phyloP scores from a whole-genome alignment of 2,797 vertebrate genomes.

The Melopsittacus undulatus region DNA sequence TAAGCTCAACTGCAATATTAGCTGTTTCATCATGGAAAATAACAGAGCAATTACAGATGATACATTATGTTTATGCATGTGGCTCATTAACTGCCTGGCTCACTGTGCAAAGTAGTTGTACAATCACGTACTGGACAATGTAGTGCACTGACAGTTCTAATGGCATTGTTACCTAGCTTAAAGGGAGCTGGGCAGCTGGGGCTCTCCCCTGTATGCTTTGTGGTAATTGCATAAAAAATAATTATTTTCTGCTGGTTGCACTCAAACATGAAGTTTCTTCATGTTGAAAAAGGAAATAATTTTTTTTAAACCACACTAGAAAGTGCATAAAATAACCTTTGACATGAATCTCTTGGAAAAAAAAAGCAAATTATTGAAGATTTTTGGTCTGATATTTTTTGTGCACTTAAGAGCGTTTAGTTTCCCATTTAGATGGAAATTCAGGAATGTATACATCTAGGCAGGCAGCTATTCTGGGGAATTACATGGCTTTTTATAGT shows the following conservation, averaged over 20 bases:
- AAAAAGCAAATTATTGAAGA: not conserved
- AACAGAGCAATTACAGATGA: constrained; percentile 15
- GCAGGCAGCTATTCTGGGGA: not conserved
- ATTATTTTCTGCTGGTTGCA: not conserved
- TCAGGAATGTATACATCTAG: not conserved
- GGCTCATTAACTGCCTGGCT: constrained; percentile 14
- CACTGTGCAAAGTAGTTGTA: not conserved
- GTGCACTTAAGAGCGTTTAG: not conserved
- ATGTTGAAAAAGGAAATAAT: not conserved
- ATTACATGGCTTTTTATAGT: not conserved
- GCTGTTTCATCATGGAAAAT: not conserved
- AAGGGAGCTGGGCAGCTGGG: not conserved
- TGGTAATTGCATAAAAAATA: not conserved
- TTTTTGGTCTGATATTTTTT: not conserved
- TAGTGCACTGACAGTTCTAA: not conserved
- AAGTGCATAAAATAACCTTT: not conserved
- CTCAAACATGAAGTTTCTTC: not conserved
- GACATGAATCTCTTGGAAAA: not conserved
- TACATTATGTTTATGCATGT: constrained; percentile 17
- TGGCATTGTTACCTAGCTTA: not conserved
- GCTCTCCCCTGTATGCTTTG: not conserved
- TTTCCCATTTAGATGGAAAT: not conserved
- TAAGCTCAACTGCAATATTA: not conserved
- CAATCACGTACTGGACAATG: not conserved
- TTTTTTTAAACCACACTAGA: not conserved